Conservation (phyloP, 2,888 invertebrate species). For the Gandaritis pyraliata region DNA sequence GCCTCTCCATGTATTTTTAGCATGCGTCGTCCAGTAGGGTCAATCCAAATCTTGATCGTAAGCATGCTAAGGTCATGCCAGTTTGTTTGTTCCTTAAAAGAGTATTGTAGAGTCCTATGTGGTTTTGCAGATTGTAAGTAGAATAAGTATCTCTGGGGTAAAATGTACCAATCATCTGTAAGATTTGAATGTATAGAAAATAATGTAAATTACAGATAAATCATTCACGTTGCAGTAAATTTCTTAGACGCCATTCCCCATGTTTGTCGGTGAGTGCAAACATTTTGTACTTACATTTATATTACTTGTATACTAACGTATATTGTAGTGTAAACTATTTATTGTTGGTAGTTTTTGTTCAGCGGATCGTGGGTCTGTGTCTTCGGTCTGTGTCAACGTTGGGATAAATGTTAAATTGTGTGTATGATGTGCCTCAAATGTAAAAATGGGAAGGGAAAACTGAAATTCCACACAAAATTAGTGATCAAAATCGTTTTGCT, state of each 20-base stretch:
- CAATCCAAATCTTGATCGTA: constrained; percentile 51
- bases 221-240: constrained; percentile 76
- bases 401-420: not conserved
- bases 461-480: not conserved
- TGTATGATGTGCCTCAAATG: constrained; percentile 1
- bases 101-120: constrained; percentile 4
- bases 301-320: constrained; percentile 19
- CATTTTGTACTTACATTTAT: constrained; percentile 45
- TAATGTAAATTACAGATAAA: constrained; percentile 73
- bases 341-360: constrained; percentile 17
- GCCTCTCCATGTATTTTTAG: constrained; percentile 46
- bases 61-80: constrained; percentile 23
- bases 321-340: constrained; percentile 33
- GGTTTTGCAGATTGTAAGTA: constrained; percentile 23
- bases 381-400: too few species aligned
- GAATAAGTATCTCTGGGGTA: constrained; percentile 15
- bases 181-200: constrained; percentile 35
- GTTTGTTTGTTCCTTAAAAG: too few species aligned
- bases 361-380: not conserved
- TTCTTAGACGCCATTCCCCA: constrained; percentile 68
- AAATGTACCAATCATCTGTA: not conserved
- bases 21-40: constrained; percentile 62
- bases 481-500: too few species aligned
- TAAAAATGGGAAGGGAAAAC: not conserved
- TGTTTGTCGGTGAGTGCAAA: constrained; percentile 78